Evolutionary conservation across 2,113 vertebrate genomes (phyloP).

Genomic region (Perccottus glenii): DNA sequence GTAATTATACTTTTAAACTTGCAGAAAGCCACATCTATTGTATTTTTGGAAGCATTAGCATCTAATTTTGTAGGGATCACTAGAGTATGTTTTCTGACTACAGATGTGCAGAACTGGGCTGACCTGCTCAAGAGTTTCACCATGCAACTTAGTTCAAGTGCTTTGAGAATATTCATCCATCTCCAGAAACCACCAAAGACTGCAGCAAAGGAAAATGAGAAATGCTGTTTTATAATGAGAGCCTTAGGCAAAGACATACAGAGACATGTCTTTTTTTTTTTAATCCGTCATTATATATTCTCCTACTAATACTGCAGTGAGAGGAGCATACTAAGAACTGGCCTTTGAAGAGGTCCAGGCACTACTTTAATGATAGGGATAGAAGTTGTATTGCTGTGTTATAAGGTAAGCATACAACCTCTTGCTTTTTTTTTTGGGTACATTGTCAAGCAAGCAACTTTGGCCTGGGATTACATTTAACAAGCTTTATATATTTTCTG

Average conservation of each 20-base stretch:
- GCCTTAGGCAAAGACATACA: constrained; percentile 73
- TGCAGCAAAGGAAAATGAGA: constrained; percentile 68
- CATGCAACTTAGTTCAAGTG: constrained; percentile 24
- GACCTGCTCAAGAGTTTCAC: constrained; percentile 39
- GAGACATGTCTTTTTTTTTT: constrained; percentile 73
- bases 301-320: constrained; percentile 63
- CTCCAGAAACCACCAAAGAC: constrained; percentile 65
- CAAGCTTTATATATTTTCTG: constrained; percentile 5
- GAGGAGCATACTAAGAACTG: constrained; percentile 66
- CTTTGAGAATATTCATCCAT: constrained; percentile 64
- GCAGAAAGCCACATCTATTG: neutral
- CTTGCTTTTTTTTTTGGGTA: constrained; percentile 26
- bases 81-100: neutral
- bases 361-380: constrained; percentile 45
- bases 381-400: constrained; percentile 45
- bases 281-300: constrained; percentile 77
- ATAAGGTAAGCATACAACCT: constrained; percentile 30
- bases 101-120: constrained; percentile 17
- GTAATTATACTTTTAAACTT: too few relatives aligned
- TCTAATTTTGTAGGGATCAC: neutral
- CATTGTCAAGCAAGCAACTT: constrained; percentile 8
- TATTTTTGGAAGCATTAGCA: neutral
- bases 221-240: constrained; percentile 73
- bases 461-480: constrained; percentile 13
- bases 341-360: constrained; percentile 54